These are phyloP conservation scores for Panopea generosa DNA, from an alignment of 2,888 invertebrate genomes.

Conservation along the genomic window DNA sequence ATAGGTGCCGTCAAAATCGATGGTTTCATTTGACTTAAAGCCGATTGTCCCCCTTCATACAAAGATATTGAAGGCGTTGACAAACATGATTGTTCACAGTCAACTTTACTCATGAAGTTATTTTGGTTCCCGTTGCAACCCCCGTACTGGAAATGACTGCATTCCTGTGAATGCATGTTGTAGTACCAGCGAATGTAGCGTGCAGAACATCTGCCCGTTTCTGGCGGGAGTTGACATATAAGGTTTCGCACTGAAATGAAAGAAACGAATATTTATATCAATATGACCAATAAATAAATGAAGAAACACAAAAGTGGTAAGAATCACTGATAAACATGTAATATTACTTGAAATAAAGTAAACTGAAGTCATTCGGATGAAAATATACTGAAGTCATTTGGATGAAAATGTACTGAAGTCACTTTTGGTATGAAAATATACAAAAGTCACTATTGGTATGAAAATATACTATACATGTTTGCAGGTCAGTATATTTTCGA, in stretches of 20 bases:
- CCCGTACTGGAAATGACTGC: constrained; percentile 77
- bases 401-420: no score
- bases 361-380: no score
- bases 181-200: constrained; percentile 78
- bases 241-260: constrained; percentile 65
- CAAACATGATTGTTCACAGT: constrained; percentile 73
- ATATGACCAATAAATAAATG: no score
- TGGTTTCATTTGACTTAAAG: constrained; percentile 44
- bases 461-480: no score
- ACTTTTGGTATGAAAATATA: no score
- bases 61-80: constrained; percentile 51
- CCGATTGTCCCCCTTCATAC: constrained; percentile 39
- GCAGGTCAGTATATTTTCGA: no score
- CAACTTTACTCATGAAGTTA: constrained; percentile 74
- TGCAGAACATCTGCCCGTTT: constrained; percentile 74
- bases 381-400: no score
- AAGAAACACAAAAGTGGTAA: no score
- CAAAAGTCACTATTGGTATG: no score
- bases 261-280: no score
- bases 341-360: no score
- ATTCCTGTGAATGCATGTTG: constrained; percentile 75
- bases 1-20: constrained; percentile 59
- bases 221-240: constrained; percentile 74
- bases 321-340: no score
- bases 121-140: constrained; percentile 80